phyloP scores from a whole-genome alignment of 2,888 invertebrate species.

The Mesorhabditis spiculigera region DNA sequence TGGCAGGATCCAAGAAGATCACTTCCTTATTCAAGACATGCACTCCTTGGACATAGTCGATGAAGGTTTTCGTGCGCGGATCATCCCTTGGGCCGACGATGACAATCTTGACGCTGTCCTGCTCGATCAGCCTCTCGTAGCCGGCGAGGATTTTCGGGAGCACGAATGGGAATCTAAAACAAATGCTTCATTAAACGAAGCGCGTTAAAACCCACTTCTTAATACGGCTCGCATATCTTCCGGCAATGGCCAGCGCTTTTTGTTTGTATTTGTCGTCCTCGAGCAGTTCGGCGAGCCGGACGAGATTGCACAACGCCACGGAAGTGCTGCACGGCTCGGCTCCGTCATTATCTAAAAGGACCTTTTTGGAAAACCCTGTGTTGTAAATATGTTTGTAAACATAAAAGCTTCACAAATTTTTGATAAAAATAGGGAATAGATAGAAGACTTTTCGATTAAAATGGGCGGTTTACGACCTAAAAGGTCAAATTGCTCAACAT shows the following conservation, averaged over 20 bases:
- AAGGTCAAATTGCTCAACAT: too few species aligned
- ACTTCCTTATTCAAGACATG: background rate
- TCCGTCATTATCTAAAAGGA: conserved; percentile 78
- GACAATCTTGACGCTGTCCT: conserved; percentile 11
- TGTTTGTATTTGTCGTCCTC: conserved; percentile 66
- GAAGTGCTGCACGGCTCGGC: conserved; percentile 92
- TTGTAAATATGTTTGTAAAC: conserved; percentile 7
- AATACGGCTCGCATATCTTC: conserved; percentile 68
- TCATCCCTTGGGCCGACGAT: conserved; percentile 12
- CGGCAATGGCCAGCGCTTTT: conserved; percentile 42
- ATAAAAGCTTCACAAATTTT: background rate
- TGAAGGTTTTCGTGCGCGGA: conserved; percentile 10
- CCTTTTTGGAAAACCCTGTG: conserved; percentile 35
- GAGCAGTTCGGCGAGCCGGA: conserved; percentile 66
- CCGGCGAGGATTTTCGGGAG: conserved; percentile 72
- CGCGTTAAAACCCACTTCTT: conserved; percentile 57
- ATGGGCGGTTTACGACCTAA: too few species aligned
- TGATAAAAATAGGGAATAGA: background rate
- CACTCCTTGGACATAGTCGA: conserved; percentile 8
- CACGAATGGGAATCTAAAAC: conserved; percentile 68
- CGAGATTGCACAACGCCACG: conserved; percentile 77
- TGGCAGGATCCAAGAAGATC: background rate
- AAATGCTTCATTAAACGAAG: conserved; percentile 4
- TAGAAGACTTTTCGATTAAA: too few species aligned
- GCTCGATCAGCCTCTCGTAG: conserved; percentile 16